Percentiles rank a stretch among this genome's conserved stretches.
Evolutionary conservation across 1,140 invertebrate genomes (phyloP).

Genomic region (Drosophila nannoptera): DNA sequence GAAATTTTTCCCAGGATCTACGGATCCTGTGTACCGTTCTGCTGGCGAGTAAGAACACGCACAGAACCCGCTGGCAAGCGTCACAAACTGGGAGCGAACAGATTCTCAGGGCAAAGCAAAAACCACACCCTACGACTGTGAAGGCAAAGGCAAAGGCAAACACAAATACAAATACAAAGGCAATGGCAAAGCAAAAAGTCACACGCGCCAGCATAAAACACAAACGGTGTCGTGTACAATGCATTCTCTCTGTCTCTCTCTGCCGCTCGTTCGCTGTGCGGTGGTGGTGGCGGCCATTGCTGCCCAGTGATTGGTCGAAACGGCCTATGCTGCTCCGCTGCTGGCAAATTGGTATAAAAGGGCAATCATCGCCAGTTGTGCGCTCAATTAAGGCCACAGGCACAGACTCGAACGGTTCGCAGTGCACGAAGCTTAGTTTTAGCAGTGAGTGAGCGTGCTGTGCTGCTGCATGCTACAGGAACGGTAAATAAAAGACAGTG

Average conservation of each 20-base stretch:
- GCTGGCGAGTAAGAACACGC: slow-evolving; percentile 7
- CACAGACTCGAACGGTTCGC: slow-evolving; percentile 58
- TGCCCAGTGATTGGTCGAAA: slow-evolving; percentile 65
- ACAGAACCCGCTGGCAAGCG: slow-evolving; percentile 12
- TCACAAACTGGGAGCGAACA: slow-evolving; percentile 5
- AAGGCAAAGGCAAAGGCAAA: background rate
- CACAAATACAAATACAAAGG: slow-evolving; percentile 44
- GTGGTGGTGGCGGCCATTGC: slow-evolving; percentile 55
- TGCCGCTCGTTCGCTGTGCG: slow-evolving; percentile 16
- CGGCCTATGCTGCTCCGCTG: slow-evolving; percentile 43
- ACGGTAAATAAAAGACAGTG: slow-evolving; percentile 9
- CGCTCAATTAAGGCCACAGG: slow-evolving; percentile 76
- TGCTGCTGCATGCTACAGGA: slow-evolving; percentile 15
- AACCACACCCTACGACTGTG: slow-evolving; percentile 32
- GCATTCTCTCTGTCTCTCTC: slow-evolving; percentile 2
- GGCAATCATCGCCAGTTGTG: slow-evolving; percentile 77
- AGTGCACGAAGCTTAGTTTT: slow-evolving; percentile 9
- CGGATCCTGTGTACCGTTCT: slow-evolving; percentile 15
- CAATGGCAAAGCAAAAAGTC: slow-evolving; percentile 50
- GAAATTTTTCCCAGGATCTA: slow-evolving; percentile 36
- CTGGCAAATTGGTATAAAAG: slow-evolving; percentile 77
- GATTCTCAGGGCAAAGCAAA: slow-evolving; percentile 34
- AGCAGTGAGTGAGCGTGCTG: slow-evolving; percentile 20
- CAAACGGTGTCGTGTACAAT: background rate
- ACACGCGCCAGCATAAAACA: slow-evolving; percentile 67